phyloP scores from a whole-genome alignment of 1,140 invertebrate species.

The Caenorhabditis latens region DNA sequence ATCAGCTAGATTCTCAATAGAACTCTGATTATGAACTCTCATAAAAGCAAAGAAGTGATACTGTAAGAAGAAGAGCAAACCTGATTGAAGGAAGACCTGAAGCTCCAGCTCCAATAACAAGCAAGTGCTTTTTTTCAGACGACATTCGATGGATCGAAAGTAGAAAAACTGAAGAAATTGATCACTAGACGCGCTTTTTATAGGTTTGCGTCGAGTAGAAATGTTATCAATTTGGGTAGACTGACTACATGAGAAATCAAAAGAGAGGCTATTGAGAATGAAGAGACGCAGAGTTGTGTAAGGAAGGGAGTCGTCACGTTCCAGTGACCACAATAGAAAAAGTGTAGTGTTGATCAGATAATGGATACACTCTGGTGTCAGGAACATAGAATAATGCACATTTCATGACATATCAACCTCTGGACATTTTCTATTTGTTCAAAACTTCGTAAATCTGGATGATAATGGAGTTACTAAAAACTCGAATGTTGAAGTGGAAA shows the following conservation, averaged over 20 bases:
- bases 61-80: not conserved
- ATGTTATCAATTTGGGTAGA: slow-evolving; percentile 16
- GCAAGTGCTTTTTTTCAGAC: not conserved
- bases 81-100: slow-evolving; percentile 29
- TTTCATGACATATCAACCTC: no score
- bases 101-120: slow-evolving; percentile 12
- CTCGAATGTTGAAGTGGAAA: no score
- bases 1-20: no score
- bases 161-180: not conserved
- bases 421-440: no score
- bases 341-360: no score
- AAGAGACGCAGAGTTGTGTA: not conserved
- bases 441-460: no score
- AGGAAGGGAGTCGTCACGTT: not conserved
- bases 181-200: not conserved
- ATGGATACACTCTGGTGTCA: no score
- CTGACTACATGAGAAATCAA: not conserved
- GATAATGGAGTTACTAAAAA: no score
- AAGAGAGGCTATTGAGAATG: not conserved
- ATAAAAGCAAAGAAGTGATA: no score
- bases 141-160: not conserved
- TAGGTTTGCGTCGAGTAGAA: not conserved
- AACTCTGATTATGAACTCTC: no score
- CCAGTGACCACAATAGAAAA: not conserved
- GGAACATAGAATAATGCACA: no score